Conservation (phyloP, 2,888 invertebrate genomes). For the Mechanitis mazaeus region DNA sequence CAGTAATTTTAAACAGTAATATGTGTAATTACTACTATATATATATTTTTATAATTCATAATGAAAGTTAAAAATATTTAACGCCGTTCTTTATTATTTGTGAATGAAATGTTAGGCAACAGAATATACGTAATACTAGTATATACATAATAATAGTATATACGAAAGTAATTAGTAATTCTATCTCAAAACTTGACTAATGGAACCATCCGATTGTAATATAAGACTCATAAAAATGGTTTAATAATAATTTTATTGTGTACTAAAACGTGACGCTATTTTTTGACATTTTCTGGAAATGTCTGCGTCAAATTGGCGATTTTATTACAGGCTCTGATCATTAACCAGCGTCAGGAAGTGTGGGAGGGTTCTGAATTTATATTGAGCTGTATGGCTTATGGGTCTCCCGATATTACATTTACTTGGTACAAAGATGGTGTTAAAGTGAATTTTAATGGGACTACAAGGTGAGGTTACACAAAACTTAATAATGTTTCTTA, state of each 20-base stretch:
- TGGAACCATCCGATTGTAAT: conserved; percentile 5
- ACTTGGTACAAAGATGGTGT: conserved; percentile 90
- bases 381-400: conserved; percentile 86
- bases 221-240: conserved; percentile 23
- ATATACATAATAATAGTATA: no score
- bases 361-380: conserved; percentile 86
- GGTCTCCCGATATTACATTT: conserved; percentile 84
- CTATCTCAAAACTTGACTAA: neutral
- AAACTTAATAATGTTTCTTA: neutral
- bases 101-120: no score
- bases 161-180: neutral
- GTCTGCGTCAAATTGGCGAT: conserved; percentile 22
- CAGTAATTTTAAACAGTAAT: no score
- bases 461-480: conserved; percentile 76
- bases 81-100: no score
- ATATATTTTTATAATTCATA: no score
- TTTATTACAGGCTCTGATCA: conserved; percentile 49
- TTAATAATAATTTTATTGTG: conserved; percentile 26
- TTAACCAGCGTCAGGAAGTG: conserved; percentile 70
- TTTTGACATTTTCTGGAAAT: conserved; percentile 19
- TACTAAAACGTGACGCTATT: conserved; percentile 26
- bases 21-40: no score
- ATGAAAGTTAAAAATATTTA: no score
- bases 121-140: no score
- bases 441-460: conserved; percentile 83